Conservation (phyloP, 2,113 vertebrate genomes). For the Mesoclemmys tuberculata region DNA sequence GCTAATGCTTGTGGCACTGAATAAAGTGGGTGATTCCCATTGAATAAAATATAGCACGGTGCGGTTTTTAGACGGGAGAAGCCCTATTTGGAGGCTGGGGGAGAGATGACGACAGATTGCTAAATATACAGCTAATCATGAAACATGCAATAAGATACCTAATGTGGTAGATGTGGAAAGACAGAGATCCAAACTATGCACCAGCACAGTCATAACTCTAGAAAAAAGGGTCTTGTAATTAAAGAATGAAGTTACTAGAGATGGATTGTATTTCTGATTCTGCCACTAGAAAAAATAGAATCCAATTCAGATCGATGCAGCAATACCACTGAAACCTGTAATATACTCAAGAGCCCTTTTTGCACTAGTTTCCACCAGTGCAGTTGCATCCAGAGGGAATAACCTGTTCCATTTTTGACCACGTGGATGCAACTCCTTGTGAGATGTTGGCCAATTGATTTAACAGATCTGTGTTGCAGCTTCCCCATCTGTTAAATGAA, state of each 20-base stretch:
- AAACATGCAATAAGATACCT: rapidly evolving
- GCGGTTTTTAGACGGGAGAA: neutral
- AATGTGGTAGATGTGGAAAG: neutral
- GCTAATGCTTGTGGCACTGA: rapidly evolving
- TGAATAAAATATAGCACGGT: neutral
- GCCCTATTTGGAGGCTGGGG: neutral
- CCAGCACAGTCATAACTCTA: neutral
- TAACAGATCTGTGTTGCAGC: neutral
- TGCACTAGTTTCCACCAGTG: neutral
- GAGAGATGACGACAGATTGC: neutral
- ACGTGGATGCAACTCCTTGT: neutral
- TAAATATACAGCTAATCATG: neutral
- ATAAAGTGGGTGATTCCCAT: neutral
- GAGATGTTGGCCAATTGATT: neutral
- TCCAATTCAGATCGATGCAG: neutral
- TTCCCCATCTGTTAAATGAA: neutral
- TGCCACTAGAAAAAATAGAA: neutral
- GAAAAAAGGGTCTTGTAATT: neutral
- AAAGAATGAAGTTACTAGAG: neutral
- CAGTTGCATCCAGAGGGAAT: neutral
- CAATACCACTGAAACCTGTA: neutral
- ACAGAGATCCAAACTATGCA: neutral
- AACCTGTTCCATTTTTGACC: rapidly evolving
- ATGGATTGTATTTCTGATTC: neutral
- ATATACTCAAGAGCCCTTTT: neutral